Base-by-base conservation (phyloP, 1,140 invertebrate genomes). In the Amphibalanus amphitrite region DNA sequence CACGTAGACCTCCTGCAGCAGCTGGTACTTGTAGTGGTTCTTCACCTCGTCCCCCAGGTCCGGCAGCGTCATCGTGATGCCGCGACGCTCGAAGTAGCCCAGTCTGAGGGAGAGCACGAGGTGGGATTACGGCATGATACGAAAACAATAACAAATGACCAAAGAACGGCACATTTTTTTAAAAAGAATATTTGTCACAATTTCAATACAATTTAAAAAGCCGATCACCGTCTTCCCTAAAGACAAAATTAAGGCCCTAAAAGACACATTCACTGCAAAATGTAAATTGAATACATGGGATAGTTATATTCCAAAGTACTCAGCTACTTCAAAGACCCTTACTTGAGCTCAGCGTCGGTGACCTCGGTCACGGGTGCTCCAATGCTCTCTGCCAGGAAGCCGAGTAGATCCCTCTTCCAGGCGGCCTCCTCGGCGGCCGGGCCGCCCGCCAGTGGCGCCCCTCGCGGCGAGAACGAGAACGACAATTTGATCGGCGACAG, bases 401-500 rank as follows among this genome's bases (percentile, higher is more conserved):
- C 83, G 68, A 82, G 80, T 68, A 83, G 75, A 74, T 84, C 82
- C 20, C 76, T 75, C 38, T 77, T 76, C 30, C 80, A 74, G 17
- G 78, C 79, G 28, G 26, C 28, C 26, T 67, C 23, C 10, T 26
- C 28, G n/a, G n/a, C 6, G 20, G 28, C 6, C 3, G 69, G 78
- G 75, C 30, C 79, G 79, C 0, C 78, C 76, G 67, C 77, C 79
- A 78, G 79, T 74, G 80, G 76, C 28, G 83, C 85, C 4, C 85
- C 85, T 76, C 84, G 80, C 69, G 86, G 85, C 26, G 86, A 86
- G 71, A 91, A 84, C 80, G 86, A 90, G 29, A 91, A 79, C 64
- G 84, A 81, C 67, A 90, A 77, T 75, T 86, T 86, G 3, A 89
- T 76, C 0, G 88, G 88, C 20, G 87, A 89, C 69, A 90, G 77